These are phyloP conservation scores for Haliclystus octoradiatus DNA, from an alignment of 30 jellyfish, hydroid and myxozoan species.

Conservation along the genomic window DNA sequence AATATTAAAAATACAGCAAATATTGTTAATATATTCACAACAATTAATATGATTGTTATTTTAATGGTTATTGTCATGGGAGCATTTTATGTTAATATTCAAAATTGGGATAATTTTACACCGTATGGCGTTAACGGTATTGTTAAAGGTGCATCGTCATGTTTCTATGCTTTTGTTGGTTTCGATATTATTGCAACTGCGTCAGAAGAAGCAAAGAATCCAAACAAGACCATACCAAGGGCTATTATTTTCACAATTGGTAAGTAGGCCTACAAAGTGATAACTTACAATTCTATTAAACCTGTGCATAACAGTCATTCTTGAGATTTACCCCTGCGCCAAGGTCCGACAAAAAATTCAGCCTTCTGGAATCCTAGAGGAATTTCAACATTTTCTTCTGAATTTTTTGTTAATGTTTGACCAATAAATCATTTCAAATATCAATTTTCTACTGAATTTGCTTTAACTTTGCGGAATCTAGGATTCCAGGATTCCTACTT, in stretches of 20 bases:
- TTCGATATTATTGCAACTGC: conserved; percentile 95
- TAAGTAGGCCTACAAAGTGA: neutral
- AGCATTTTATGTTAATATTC: conserved; percentile 37
- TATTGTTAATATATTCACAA: conserved; percentile 51
- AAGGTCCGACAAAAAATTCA: too few species aligned
- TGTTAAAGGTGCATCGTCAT: conserved; percentile 87
- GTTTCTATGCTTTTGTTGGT: conserved; percentile 93
- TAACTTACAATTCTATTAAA: too few species aligned
- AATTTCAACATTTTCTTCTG: too few species aligned
- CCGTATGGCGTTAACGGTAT: conserved; percentile 91
- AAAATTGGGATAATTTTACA: conserved; percentile 66
- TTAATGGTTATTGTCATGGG: conserved; percentile 63
- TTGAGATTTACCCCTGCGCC: too few species aligned
- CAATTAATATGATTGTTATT: conserved; percentile 65
- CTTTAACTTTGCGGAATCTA: too few species aligned
- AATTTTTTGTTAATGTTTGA: too few species aligned
- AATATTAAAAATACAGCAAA: conserved; percentile 72
- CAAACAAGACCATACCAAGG: conserved; percentile 74
- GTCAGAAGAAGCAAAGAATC: conserved; percentile 92
- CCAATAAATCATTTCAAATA: too few species aligned
- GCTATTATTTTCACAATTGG: conserved; percentile 33
- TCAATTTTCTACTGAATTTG: too few species aligned
- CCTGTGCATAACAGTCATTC: too few species aligned
- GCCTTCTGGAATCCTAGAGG: too few species aligned
- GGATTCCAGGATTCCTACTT: too few species aligned